These are phyloP conservation scores for Pituophis catenifer DNA, from an alignment of 2,113 vertebrate species.

Conservation along the genomic window DNA sequence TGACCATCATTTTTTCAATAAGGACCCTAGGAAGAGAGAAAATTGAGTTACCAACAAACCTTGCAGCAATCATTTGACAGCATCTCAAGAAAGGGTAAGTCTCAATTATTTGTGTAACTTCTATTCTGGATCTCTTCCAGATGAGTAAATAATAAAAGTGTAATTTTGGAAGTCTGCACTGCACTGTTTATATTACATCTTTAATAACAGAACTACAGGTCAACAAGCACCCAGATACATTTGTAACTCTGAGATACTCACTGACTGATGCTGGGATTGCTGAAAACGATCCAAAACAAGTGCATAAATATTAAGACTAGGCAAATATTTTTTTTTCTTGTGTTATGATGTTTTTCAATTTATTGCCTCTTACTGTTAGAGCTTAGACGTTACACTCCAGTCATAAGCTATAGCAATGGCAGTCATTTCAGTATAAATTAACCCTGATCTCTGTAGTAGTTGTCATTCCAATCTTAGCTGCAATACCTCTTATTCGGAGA, in stretches of 20 bases:
- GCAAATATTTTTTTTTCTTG: background rate
- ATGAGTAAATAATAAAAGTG: background rate
- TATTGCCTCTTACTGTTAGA: background rate
- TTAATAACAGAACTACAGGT: background rate
- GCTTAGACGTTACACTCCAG: background rate
- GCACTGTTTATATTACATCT: background rate
- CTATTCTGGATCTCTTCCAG: fast-evolving
- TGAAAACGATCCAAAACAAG: background rate
- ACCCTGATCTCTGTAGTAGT: background rate
- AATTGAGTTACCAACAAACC: background rate
- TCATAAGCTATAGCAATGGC: background rate
- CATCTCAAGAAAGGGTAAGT: background rate
- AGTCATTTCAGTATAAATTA: background rate
- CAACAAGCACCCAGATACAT: background rate
- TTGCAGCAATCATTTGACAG: background rate
- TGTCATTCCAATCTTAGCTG: background rate
- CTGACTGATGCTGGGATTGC: background rate
- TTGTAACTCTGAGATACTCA: background rate
- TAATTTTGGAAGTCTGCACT: background rate
- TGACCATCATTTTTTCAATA: slow-evolving; percentile 77
- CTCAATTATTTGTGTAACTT: background rate
- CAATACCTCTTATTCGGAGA: background rate
- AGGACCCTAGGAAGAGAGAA: slow-evolving; percentile 67
- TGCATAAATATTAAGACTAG: background rate
- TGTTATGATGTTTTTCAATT: background rate